Conservation (phyloP, 2,888 invertebrate genomes). For the Heliothis peltigera region DNA sequence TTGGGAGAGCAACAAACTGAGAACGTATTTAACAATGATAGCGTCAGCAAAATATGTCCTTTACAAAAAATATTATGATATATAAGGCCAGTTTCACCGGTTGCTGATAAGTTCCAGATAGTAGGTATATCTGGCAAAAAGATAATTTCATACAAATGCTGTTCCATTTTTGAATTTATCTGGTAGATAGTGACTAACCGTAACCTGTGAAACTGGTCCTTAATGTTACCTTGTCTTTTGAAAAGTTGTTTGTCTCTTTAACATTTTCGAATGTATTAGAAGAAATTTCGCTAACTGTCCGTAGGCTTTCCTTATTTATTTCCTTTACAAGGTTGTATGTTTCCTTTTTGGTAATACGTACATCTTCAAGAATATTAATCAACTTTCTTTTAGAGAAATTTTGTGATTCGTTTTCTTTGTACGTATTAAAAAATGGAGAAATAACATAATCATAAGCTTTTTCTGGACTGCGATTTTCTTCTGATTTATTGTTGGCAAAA, state of each 20-base stretch:
- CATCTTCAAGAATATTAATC: conserved; percentile 81
- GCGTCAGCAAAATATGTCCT: neutral
- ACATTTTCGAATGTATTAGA: conserved; percentile 33
- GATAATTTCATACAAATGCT: too few relatives aligned
- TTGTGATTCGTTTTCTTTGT: conserved; percentile 55
- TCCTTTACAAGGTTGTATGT: conserved; percentile 74
- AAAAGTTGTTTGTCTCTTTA: conserved; percentile 4
- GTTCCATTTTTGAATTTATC: too few relatives aligned
- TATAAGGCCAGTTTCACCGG: too few relatives aligned
- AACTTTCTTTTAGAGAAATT: conserved; percentile 78
- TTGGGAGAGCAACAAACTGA: too few relatives aligned
- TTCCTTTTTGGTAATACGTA: conserved; percentile 73
- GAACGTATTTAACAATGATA: neutral
- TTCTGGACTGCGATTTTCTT: conserved; percentile 44
- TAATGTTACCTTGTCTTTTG: conserved; percentile 25
- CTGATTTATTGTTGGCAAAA: conserved; percentile 48
- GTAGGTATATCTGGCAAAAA: too few relatives aligned
- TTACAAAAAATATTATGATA: too few relatives aligned
- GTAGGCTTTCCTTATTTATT: conserved; percentile 70
- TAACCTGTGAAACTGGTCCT: too few relatives aligned
- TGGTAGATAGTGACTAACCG: too few relatives aligned
- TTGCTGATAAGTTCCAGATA: too few relatives aligned
- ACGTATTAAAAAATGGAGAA: conserved; percentile 70
- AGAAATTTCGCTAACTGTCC: conserved; percentile 70
- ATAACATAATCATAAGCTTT: conserved; percentile 58